A percentile compares a stretch with the other conserved stretches of the same genome.
phyloP scores from a whole-genome alignment of 2,888 invertebrate species.

The Charanyca ferruginea region DNA sequence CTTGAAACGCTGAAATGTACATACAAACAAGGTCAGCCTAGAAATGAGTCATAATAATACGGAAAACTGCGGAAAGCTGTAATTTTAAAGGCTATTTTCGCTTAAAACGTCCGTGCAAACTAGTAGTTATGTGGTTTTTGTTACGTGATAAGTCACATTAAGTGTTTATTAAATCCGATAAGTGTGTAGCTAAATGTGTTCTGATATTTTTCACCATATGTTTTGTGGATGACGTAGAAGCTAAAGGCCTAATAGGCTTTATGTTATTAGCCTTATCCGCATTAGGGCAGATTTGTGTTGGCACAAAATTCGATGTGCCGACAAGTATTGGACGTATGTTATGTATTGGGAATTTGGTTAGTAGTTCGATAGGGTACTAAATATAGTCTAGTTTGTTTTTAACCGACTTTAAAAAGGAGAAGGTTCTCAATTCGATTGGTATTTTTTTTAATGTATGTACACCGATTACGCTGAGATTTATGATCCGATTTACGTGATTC shows the following conservation, averaged over 20 bases:
- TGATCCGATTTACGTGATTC: no score
- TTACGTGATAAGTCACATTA: constrained; percentile 33
- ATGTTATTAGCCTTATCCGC: constrained; percentile 26
- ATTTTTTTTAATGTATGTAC: no score
- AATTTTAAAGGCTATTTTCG: constrained; percentile 26
- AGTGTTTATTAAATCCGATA: constrained; percentile 25
- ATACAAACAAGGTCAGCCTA: not conserved
- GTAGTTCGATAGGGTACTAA: no score
- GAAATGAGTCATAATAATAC: constrained; percentile 17
- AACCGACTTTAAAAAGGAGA: no score
- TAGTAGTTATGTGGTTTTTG: constrained; percentile 7
- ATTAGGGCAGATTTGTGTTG: constrained; percentile 36
- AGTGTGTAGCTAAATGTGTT: constrained; percentile 13
- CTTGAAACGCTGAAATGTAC: not conserved
- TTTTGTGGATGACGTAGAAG: constrained; percentile 12
- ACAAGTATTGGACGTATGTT: not conserved
- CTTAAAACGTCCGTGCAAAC: constrained; percentile 24
- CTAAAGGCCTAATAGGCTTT: not conserved
- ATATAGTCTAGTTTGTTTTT: no score
- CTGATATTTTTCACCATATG: not conserved
- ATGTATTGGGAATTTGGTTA: no score
- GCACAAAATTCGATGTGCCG: constrained; percentile 5
- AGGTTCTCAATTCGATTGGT: no score
- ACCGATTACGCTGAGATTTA: no score
- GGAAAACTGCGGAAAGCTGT: not conserved